These are phyloP conservation scores for Puffinus mauretanicus DNA, from an alignment of 2,113 vertebrate genomes.

Conservation along the genomic window DNA sequence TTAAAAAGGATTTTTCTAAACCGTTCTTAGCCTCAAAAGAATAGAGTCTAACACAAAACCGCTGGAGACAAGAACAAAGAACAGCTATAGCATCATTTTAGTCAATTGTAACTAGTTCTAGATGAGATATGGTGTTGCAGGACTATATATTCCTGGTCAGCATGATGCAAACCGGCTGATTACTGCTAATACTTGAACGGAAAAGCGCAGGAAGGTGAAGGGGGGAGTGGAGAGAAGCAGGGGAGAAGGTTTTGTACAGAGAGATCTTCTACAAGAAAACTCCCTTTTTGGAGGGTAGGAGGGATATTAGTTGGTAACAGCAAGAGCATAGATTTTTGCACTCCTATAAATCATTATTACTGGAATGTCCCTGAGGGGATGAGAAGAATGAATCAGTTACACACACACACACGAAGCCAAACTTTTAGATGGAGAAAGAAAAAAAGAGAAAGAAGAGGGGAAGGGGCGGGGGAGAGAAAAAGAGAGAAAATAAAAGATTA, in stretches of 20 bases:
- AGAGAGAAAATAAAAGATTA: neutral
- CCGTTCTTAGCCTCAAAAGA: accelerated
- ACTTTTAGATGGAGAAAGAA: neutral
- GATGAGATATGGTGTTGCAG: neutral
- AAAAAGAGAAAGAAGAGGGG: neutral
- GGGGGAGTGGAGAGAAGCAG: neutral
- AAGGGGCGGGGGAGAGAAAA: neutral
- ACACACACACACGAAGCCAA: neutral
- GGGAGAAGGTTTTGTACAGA: neutral
- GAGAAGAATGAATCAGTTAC: conserved; percentile 52
- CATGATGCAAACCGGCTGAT: neutral
- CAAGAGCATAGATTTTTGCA: conserved; percentile 35
- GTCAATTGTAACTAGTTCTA: neutral
- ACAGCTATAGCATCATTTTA: neutral
- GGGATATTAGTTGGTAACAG: conserved; percentile 34
- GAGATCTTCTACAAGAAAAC: neutral
- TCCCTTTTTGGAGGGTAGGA: conserved; percentile 46
- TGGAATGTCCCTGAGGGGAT: conserved; percentile 56
- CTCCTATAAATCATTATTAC: conserved; percentile 74
- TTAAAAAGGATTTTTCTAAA: neutral
- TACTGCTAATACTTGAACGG: neutral
- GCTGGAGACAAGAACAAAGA: neutral
- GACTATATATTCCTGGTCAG: neutral
- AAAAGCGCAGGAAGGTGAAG: neutral
- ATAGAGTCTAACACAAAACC: neutral